phyloP scores from a whole-genome alignment of 2,797 vertebrate genomes.

The Benthosema pterotum region DNA sequence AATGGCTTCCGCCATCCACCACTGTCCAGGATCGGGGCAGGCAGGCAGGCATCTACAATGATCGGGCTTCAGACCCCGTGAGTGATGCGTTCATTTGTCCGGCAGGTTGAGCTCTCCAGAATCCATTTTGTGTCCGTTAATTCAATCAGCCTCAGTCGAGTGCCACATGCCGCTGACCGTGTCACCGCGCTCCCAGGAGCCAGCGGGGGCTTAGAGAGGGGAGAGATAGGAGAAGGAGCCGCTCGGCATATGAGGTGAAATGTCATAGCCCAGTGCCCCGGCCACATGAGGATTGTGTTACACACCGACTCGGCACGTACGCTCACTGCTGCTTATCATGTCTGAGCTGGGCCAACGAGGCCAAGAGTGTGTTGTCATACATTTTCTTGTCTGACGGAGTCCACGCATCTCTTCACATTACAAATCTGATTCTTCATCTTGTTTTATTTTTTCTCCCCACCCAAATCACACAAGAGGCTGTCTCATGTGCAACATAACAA shows the following conservation, averaged over 20 bases:
- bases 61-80: slow-evolving; percentile 41
- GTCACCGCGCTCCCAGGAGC: slow-evolving; percentile 36
- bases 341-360: slow-evolving; percentile 52
- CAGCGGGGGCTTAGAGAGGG: slow-evolving; percentile 39
- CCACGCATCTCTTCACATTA: slow-evolving; percentile 53
- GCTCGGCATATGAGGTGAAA: slow-evolving; percentile 49
- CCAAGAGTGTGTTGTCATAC: slow-evolving; percentile 46
- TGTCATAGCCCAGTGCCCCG: slow-evolving; percentile 54
- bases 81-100: slow-evolving; percentile 58
- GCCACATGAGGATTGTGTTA: slow-evolving; percentile 58
- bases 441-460: slow-evolving; percentile 4
- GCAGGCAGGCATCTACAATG: slow-evolving; percentile 21
- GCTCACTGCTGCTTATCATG: slow-evolving; percentile 66
- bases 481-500: slow-evolving; percentile 50
- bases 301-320: slow-evolving; percentile 51
- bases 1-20: slow-evolving; percentile 8
- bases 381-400: slow-evolving; percentile 44
- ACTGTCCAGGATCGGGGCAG: slow-evolving; percentile 28
- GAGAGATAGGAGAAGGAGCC: slow-evolving; percentile 53
- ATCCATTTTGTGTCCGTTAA: slow-evolving; percentile 63
- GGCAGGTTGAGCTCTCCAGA: slow-evolving; percentile 53
- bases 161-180: slow-evolving; percentile 50
- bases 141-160: slow-evolving; percentile 66
- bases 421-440: slow-evolving; percentile 67
- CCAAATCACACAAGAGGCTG: slow-evolving; percentile 19